phyloP scores from a whole-genome alignment of 92 coral and sea anemone species.

The Zoanthus sansibaricus region DNA sequence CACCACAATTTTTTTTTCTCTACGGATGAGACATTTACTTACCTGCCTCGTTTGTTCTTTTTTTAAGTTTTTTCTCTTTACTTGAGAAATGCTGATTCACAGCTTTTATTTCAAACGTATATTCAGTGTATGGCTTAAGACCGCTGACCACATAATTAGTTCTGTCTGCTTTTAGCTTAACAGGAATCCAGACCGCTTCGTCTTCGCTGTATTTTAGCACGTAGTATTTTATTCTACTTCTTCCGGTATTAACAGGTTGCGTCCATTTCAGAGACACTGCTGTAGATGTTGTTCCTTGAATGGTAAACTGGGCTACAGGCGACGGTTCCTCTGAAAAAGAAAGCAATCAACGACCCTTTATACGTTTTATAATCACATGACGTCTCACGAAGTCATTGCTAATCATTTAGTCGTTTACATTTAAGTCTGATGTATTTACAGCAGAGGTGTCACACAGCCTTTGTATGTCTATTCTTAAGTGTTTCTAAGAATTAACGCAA shows the following conservation, averaged over 20 bases:
- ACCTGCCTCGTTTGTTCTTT: constrained; percentile 35
- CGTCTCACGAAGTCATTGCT: too few relatives aligned
- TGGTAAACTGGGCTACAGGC: background rate
- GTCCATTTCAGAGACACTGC: constrained; percentile 25
- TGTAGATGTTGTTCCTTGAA: constrained; percentile 7
- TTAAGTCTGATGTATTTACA: too few relatives aligned
- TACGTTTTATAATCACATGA: too few relatives aligned
- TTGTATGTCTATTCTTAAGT: too few relatives aligned
- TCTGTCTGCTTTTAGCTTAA: background rate
- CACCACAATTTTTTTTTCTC: too few relatives aligned
- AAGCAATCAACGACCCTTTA: background rate
- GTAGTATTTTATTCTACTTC: constrained; percentile 8
- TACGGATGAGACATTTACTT: background rate
- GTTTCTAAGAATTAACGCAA: background rate
- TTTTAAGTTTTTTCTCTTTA: background rate
- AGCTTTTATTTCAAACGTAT: constrained; percentile 25
- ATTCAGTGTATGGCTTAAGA: constrained; percentile 28
- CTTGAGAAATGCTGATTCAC: constrained; percentile 35
- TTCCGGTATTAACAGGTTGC: constrained; percentile 9
- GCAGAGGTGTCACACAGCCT: too few relatives aligned
- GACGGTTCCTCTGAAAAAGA: constrained; percentile 13
- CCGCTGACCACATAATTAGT: constrained; percentile 15
- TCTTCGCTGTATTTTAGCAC: constrained; percentile 34
- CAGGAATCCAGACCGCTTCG: constrained; percentile 6
- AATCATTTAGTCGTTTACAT: too few relatives aligned